Conservation (phyloP, 2,797 vertebrate genomes). For the Hypotaenidia philippensis region DNA sequence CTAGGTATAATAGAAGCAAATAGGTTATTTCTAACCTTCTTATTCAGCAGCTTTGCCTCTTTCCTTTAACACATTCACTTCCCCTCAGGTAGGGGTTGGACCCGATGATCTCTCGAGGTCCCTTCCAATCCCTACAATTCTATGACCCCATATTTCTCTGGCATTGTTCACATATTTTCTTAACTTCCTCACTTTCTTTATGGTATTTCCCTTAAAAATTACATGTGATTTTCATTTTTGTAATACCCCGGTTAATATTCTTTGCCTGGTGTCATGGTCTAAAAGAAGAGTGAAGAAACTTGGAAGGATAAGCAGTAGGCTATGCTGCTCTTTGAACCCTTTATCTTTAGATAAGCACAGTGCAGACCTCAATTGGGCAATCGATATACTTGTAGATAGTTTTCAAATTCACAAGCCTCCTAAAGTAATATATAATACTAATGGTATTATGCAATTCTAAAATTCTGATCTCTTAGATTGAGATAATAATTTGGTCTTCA, state of each 20-base stretch:
- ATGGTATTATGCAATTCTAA: not conserved
- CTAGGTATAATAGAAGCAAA: not conserved
- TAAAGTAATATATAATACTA: not conserved
- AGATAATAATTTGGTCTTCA: not conserved
- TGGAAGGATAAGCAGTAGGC: not conserved
- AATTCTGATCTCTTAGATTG: not conserved
- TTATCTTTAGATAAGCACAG: not conserved
- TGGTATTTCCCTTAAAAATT: not conserved
- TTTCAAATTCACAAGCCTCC: not conserved
- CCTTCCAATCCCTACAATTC: no score
- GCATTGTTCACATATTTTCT: not conserved
- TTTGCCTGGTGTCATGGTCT: not conserved
- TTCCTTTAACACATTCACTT: not conserved
- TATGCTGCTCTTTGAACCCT: not conserved
- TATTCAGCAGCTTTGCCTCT: not conserved
- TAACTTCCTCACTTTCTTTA: not conserved
- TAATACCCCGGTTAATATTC: not conserved
- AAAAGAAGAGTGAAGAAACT: not conserved
- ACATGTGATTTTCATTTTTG: not conserved
- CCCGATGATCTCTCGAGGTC: no score
- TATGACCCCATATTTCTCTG: rapidly evolving
- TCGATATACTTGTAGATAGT: not conserved
- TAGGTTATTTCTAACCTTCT: not conserved
- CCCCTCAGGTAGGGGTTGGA: no score
- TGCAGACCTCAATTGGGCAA: not conserved